phyloP scores from a whole-genome alignment of 1,140 invertebrate genomes.

The Drosophila kohkoa region DNA sequence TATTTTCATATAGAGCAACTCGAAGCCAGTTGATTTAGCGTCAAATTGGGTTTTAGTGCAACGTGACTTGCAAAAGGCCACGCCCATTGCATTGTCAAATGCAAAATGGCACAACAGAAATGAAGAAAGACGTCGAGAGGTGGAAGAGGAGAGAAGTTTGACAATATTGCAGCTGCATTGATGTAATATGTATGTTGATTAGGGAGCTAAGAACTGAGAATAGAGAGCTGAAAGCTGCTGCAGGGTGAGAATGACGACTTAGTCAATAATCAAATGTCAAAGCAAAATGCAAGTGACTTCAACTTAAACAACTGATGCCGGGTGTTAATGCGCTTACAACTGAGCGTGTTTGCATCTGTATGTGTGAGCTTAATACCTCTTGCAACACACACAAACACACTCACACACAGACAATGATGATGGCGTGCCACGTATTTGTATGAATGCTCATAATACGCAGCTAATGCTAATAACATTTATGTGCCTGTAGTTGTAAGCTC shows the following conservation, averaged over 20 bases:
- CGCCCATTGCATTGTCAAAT: conserved; percentile 17
- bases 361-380: conserved; percentile 5
- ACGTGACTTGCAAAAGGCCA: conserved; percentile 3
- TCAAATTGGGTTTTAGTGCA: not conserved
- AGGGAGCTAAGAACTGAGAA: not conserved
- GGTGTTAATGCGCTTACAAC: conserved; percentile 41
- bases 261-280: conserved; percentile 48
- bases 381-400: conserved; percentile 3
- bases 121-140: not conserved
- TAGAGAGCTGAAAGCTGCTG: not conserved
- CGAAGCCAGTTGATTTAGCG: too few relatives aligned
- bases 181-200: conserved; percentile 15
- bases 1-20: too few relatives aligned
- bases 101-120: conserved; percentile 8
- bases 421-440: conserved; percentile 34
- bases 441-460: conserved; percentile 71
- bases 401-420: conserved; percentile 7
- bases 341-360: not conserved
- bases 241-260: not conserved
- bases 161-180: conserved; percentile 37
- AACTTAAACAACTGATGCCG: conserved; percentile 20
- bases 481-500: conserved; percentile 35
- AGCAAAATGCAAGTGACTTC: conserved; percentile 39
- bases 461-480: conserved; percentile 79
- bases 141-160: not conserved